These are phyloP conservation scores for Agrypnus murinus DNA, from an alignment of 2,888 invertebrate genomes.

Conservation along the genomic window DNA sequence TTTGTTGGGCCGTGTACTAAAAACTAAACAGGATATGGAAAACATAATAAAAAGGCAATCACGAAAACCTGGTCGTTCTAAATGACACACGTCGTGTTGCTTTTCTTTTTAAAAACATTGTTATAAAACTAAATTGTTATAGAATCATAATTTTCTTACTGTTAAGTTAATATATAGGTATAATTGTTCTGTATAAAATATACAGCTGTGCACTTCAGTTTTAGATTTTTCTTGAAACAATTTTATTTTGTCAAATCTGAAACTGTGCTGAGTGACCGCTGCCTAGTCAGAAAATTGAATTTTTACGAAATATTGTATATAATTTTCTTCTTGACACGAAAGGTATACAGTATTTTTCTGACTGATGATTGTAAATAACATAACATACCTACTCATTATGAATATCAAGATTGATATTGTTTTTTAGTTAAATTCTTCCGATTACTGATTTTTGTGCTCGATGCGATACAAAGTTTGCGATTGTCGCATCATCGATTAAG, in stretches of 20 bases:
- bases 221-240: slow-evolving; percentile 60
- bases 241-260: slow-evolving; percentile 61
- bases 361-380: slow-evolving; percentile 58
- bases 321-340: slow-evolving; percentile 60
- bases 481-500: slow-evolving; percentile 42
- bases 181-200: slow-evolving; percentile 69
- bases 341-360: slow-evolving; percentile 70
- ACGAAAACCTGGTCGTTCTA: slow-evolving; percentile 54
- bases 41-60: slow-evolving; percentile 12
- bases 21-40: slow-evolving; percentile 36
- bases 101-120: slow-evolving; percentile 62
- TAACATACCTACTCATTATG: slow-evolving; percentile 38
- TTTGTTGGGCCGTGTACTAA: slow-evolving; percentile 63
- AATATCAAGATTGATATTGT: slow-evolving; percentile 47
- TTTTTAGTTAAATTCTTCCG: slow-evolving; percentile 51
- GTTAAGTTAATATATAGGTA: slow-evolving; percentile 69
- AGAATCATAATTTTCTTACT: slow-evolving; percentile 65
- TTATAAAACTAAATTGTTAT: slow-evolving; percentile 66
- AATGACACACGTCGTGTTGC: slow-evolving; percentile 57
- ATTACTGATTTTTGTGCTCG: slow-evolving; percentile 46
- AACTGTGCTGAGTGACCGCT: slow-evolving; percentile 68
- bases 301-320: slow-evolving; percentile 67
- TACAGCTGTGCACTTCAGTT: slow-evolving; percentile 69
- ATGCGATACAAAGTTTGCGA: slow-evolving; percentile 55
- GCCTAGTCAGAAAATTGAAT: slow-evolving; percentile 66